Base-by-base conservation (phyloP, 2,888 invertebrate species). In the Amblyjoppa proteus region DNA sequence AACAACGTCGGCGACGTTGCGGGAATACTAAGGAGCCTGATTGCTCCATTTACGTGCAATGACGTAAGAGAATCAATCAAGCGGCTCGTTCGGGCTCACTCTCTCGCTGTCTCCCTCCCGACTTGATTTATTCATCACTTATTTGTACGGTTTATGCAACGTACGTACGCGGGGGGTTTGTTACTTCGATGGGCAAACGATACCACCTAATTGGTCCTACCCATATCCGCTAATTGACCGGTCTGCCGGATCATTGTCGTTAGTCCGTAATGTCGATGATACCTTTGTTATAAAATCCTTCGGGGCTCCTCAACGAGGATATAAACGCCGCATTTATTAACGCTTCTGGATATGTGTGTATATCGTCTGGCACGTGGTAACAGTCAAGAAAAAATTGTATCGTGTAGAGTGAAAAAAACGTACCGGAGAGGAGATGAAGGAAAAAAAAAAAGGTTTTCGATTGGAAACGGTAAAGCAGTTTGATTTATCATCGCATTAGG, bases 401-500 rank as follows among this genome's bases (percentile, higher is more conserved):
- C 73, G 71, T 70, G 61, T 83, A 68, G 79, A 79, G 75, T 75
- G 51, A 76, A 73, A 53, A 80, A 80, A 85, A 71, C 16, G 9
- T 6, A 28, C 2, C 9, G 20, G 58, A 28, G 68, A 83, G 74
- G 58, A 74, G 53, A 53, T 53, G 31, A 58, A 81, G 51, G 53
- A 61, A 79, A 85, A 86, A 85, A 86, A 81, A 74, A 73, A 45
- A 51, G 49, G 66, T 83, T 45, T 86, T 83, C 83, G 85, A 86
- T 86, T 86, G 85, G 85, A 86, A 86, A 86, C 85, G 85, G 85
- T 86, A 86, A 86, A 86, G 88, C 86, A 86, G 88, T 86, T 87
- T 88, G 88, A 88, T 88, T 88, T 88, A 88, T 88, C 88, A 86
- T 87, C 87, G 87, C 84, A 86, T 86, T 88, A 88, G 88, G 83